Conservation (phyloP, 2,888 invertebrate species). For the Brachylomia viminalis region DNA sequence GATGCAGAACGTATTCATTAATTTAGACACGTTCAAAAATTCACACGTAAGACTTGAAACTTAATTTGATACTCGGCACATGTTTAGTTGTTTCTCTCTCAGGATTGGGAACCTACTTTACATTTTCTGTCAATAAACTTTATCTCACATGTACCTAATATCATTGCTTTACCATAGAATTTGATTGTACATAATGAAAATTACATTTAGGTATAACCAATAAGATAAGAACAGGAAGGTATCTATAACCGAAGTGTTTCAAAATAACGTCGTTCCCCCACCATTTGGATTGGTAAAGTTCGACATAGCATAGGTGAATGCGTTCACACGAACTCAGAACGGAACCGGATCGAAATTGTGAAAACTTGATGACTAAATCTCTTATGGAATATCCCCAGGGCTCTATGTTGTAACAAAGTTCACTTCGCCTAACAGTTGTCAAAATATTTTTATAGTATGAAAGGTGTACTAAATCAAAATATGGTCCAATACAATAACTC, state of each 20-base stretch:
- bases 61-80: slow-evolving; percentile 6
- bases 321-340: slow-evolving; percentile 53
- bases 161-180: not conserved
- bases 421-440: slow-evolving; percentile 65
- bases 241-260: slow-evolving; percentile 1
- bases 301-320: slow-evolving; percentile 46
- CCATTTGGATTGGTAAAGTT: slow-evolving; percentile 18
- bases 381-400: slow-evolving; percentile 50
- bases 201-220: not conserved
- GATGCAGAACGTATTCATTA: slow-evolving; percentile 28
- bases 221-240: not conserved
- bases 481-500: slow-evolving; percentile 75
- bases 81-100: not conserved
- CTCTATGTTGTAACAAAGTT: slow-evolving; percentile 48
- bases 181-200: not conserved
- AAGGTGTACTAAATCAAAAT: slow-evolving; percentile 79
- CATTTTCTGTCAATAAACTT: not conserved
- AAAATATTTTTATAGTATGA: slow-evolving; percentile 82
- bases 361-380: slow-evolving; percentile 59
- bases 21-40: slow-evolving; percentile 41
- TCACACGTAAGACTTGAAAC: slow-evolving; percentile 17
- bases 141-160: not conserved
- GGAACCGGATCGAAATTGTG: slow-evolving; percentile 62
- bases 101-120: not conserved
- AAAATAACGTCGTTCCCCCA: slow-evolving; percentile 25